Base-by-base conservation (phyloP, 2,113 vertebrate genomes). In the Scatophagus argus region DNA sequence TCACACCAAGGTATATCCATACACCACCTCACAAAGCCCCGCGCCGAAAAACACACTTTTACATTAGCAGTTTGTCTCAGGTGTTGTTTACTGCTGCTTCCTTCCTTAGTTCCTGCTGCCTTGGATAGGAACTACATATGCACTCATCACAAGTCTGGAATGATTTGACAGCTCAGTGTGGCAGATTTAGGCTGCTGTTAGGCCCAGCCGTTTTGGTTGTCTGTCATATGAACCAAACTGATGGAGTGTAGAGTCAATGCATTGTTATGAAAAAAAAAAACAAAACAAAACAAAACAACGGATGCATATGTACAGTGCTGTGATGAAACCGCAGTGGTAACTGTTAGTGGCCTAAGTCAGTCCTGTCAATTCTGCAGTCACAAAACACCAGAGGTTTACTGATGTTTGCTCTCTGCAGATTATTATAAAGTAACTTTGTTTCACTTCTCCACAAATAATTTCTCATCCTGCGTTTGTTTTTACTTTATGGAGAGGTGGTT, bases 1-100 rank as follows among this genome's bases (percentile, higher is more conserved):
- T 73, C 67, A 66, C 41, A 86, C 77, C 34, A 49, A 8, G 25
- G 46, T 69, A 39, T 43, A 77, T 79, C 77, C 46, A 32, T 25
- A 47, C 34, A 47, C 46, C 64, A 46, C 39, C n/a, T 56, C 59
- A 74, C 11, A 62, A 74, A 68, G 52, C 38, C 5, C 10, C 11
- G 34, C 66, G 25, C 68, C 73, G n/a, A n/a, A 77, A 69, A 81
- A 63, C 9, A 52, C 17, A 11, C 66, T 83, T 86, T 85, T 59
- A 76, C 56, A 74, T 81, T 49, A 61, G n/a, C 64, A 23, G 49
- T 8, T 19, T 74, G 64, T 76, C 69, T 78, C 16, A 68, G 66
- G 34, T 72, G 32, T 17, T 61, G 67, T 47, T 61, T 38, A 32
- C 4, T 25, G 49, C 52, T 41, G 21, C 14, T 68, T 39, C 25